These are phyloP conservation scores for Cantharis rufa DNA, from an alignment of 2,888 invertebrate species.

Conservation along the genomic window DNA sequence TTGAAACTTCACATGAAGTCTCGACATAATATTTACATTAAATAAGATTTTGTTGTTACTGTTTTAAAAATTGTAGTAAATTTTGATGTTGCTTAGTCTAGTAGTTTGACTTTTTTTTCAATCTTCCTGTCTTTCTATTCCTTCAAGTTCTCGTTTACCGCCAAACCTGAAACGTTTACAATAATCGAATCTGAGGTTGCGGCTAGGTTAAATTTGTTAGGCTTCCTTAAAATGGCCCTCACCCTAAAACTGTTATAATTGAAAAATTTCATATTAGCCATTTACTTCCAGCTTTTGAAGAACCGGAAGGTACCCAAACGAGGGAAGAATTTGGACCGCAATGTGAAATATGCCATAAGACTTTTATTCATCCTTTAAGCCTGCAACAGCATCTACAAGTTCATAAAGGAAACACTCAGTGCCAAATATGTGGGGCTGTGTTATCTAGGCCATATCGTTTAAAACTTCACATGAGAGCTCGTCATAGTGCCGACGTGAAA, in stretches of 20 bases:
- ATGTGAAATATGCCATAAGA: conserved; percentile 39
- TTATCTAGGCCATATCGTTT: conserved; percentile 53
- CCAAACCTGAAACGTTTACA: conserved; percentile 25
- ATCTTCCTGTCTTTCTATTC: neutral
- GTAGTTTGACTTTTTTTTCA: neutral
- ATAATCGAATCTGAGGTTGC: too few species aligned
- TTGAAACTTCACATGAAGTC: neutral
- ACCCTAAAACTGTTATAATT: too few species aligned
- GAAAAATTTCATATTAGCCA: too few species aligned
- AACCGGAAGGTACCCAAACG: neutral
- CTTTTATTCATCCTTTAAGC: conserved; percentile 58
- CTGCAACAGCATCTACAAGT: conserved; percentile 59
- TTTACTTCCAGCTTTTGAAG: neutral
- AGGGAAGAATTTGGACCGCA: neutral
- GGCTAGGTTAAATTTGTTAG: too few species aligned
- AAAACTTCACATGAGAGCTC: conserved; percentile 38
- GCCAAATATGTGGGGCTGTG: conserved; percentile 57
- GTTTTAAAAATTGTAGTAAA: neutral
- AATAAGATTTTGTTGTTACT: neutral
- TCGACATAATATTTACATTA: neutral
- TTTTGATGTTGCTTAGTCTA: neutral
- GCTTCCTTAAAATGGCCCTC: too few species aligned
- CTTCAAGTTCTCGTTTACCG: conserved; percentile 39
- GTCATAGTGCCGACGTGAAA: conserved; percentile 23
- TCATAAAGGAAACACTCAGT: conserved; percentile 58